phyloP scores from a whole-genome alignment of 2,888 invertebrate species.

The Cybosia mesomella region DNA sequence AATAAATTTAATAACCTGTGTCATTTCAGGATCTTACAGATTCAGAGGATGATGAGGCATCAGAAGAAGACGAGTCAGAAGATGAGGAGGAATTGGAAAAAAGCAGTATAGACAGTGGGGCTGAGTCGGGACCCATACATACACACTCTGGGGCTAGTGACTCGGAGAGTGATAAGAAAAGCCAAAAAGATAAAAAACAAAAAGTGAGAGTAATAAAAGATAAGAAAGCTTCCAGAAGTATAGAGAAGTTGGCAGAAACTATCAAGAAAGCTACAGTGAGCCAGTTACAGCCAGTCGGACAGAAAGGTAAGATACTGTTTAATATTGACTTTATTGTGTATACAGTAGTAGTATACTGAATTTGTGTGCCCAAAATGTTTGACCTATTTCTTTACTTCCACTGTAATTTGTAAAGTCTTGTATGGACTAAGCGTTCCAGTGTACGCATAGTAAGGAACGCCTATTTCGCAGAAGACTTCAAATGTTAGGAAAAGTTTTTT shows the following conservation, averaged over 20 bases:
- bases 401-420: too few species aligned
- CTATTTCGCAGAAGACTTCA: too few species aligned
- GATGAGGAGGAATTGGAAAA: slow-evolving; percentile 61
- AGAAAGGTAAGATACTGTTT: slow-evolving; percentile 62
- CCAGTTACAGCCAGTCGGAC: slow-evolving; percentile 67
- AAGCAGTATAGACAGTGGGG: slow-evolving; percentile 77
- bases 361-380: too few species aligned
- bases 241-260: slow-evolving; percentile 66
- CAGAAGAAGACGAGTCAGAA: slow-evolving; percentile 62
- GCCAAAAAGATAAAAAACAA: background rate
- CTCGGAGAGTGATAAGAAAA: slow-evolving; percentile 55
- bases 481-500: too few species aligned
- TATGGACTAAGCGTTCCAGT: too few species aligned
- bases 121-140: slow-evolving; percentile 68
- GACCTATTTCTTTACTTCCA: too few species aligned
- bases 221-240: slow-evolving; percentile 14
- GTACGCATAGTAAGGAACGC: too few species aligned
- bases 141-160: slow-evolving; percentile 56
- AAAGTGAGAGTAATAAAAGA: too few species aligned
- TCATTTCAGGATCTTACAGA: slow-evolving; percentile 66
- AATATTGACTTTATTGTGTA: too few species aligned
- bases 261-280: slow-evolving; percentile 64
- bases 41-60: slow-evolving; percentile 56
- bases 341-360: too few species aligned
- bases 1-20: background rate